phyloP scores from a whole-genome alignment of 2,888 invertebrate genomes.

The Vanessa cardui region DNA sequence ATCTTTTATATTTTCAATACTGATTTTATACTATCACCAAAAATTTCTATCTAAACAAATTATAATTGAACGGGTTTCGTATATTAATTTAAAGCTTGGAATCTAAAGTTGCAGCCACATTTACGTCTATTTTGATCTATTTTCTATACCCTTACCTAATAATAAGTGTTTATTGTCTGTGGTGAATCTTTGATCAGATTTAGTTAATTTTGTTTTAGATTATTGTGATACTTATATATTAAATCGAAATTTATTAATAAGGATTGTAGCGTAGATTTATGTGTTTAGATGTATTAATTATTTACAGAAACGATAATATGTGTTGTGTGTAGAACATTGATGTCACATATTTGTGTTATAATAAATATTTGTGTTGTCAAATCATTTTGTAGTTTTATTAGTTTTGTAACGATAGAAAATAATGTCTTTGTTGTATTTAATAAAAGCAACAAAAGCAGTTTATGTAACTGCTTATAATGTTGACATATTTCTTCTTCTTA shows the following conservation, averaged over 20 bases:
- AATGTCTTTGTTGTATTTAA: too few relatives aligned
- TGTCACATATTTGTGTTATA: conserved; percentile 28
- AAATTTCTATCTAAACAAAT: background rate
- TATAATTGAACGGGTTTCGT: background rate
- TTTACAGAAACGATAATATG: conserved; percentile 13
- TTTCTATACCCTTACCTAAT: background rate
- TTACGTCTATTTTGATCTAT: background rate
- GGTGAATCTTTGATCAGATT: background rate
- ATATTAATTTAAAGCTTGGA: too few relatives aligned
- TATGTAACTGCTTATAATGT: too few relatives aligned
- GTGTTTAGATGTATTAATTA: conserved; percentile 18
- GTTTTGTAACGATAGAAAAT: too few relatives aligned
- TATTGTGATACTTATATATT: background rate
- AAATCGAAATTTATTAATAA: conserved; percentile 11
- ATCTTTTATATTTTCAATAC: conserved; percentile 11
- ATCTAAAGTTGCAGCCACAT: background rate
- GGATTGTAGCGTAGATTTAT: conserved; percentile 15
- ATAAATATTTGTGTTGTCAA: conserved; percentile 34
- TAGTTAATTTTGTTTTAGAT: background rate
- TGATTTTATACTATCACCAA: background rate
- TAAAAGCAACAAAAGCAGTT: too few relatives aligned
- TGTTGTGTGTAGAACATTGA: conserved; percentile 20
- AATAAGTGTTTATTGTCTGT: background rate
- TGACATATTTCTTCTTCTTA: too few relatives aligned
- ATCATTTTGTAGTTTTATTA: conserved; percentile 8